Evolutionary conservation across 2,888 invertebrate genomes (phyloP), one percentile per base, ranked within the genome.

Genomic region (Leptinotarsa haldemani): DNA sequence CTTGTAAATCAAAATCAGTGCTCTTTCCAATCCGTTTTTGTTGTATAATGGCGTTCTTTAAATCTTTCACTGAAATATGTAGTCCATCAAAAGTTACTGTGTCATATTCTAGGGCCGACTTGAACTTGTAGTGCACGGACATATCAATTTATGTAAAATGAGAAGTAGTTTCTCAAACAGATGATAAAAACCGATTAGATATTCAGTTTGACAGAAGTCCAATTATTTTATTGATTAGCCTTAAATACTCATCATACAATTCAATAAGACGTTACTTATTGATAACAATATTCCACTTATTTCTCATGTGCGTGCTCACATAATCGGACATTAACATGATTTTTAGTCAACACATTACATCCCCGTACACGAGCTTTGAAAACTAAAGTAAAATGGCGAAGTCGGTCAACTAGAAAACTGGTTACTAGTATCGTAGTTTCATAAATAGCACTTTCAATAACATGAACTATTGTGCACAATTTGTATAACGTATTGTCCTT

Each of bases 51-150:
- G 96, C 93, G 84, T 96, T 94, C 88, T 99, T 99, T 79, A 99
- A 90, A 87, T 99, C 99, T 65, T 93, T 94, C 80, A 98, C 95
- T 63, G 97, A 96, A 85, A 99, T 98, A 87, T 97, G 96, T 74
- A 99, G 90, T 74, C 98, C 99, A 91, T 98, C 98, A 87, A 98
- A 98, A 53, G 97, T 96, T 78, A 99, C 94, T 12, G 98, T 98
- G 87, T 98, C 97, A 89, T 95, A 97, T 87, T 98, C 97, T 86
- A 97, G 90, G 76, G 97, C 95, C 85, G 97, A 97, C 90, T 98
- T 98, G 87, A 99, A 99, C 89, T 99, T 99, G 89, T 98, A 99
- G 89, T 99, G 98, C 80, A 99, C 97, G 85, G 97, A 98, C 94
- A 97, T 97, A 64, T 58, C 78, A 71, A 67, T 65, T 48, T 58